Percentiles rank a stretch among this genome's conserved stretches.
phyloP scores from a whole-genome alignment of 2,113 vertebrate species.

The Ceyx melanurus region DNA sequence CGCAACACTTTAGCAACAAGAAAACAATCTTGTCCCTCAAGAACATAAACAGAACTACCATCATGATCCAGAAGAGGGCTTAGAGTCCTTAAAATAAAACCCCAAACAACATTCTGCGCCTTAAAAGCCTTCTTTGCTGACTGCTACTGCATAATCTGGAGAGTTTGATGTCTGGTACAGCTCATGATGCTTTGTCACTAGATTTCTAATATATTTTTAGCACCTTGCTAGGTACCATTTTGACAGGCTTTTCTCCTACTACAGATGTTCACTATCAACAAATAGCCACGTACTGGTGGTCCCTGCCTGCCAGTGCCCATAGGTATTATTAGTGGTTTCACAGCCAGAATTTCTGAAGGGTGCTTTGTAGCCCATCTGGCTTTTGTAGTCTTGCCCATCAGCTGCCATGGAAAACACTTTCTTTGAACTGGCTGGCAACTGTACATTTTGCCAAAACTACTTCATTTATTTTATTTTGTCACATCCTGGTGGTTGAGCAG shows the following conservation, averaged over 20 bases:
- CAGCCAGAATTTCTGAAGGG: not conserved
- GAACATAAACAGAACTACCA: not conserved
- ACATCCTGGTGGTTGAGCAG: not conserved
- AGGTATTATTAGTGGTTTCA: not conserved
- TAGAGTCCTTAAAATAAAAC: conserved; percentile 14
- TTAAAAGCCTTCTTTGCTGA: not conserved
- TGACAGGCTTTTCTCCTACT: not conserved
- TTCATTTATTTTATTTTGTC: not conserved
- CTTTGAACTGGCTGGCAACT: not conserved
- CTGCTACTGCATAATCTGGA: not conserved
- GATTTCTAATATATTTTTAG: not conserved
- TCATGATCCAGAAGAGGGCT: not conserved
- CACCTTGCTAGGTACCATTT: fast-evolving
- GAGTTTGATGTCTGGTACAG: not conserved
- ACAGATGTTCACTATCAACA: not conserved
- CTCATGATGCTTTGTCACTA: not conserved
- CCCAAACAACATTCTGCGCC: not conserved
- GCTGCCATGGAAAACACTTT: not conserved
- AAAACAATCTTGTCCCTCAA: not conserved
- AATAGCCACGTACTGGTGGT: not conserved
- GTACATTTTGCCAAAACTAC: not conserved
- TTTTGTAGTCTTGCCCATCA: not conserved
- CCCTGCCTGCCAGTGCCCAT: not conserved
- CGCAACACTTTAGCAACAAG: not conserved
- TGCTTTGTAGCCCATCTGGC: not conserved